Percentiles rank a stretch among this genome's conserved stretches.
phyloP scores from a whole-genome alignment of 92 coral and sea anemone genomes.

The Phenganax subtilis region DNA sequence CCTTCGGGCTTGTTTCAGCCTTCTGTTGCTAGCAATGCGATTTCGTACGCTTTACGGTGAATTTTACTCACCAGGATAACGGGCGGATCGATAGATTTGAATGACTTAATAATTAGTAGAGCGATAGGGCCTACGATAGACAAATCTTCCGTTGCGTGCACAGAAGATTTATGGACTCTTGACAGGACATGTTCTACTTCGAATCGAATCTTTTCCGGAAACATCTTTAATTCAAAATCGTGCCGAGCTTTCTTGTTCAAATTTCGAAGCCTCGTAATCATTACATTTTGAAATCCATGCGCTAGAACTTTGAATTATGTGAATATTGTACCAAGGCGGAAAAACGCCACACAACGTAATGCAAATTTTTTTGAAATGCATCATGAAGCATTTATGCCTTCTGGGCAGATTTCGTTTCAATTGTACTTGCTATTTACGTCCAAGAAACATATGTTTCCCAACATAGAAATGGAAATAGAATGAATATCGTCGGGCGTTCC shows the following conservation, averaged over 20 bases:
- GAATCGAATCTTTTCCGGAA: constrained; percentile 34
- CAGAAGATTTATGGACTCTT: constrained; percentile 41
- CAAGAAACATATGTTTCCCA: not conserved
- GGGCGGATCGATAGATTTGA: constrained; percentile 2
- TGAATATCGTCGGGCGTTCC: not conserved
- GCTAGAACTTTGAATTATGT: not conserved
- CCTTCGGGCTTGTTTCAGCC: constrained; percentile 19
- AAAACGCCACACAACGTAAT: not conserved
- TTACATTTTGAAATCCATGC: not conserved
- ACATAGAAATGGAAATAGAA: not conserved
- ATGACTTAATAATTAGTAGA: constrained; percentile 23
- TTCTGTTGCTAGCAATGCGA: constrained; percentile 3
- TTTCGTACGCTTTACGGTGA: not conserved
- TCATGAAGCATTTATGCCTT: constrained; percentile 5
- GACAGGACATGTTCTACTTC: constrained; percentile 35
- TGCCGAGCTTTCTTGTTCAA: constrained; percentile 4
- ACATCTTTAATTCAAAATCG: not conserved
- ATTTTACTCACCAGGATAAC: not conserved
- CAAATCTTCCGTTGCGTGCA: constrained; percentile 40
- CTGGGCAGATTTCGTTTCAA: constrained; percentile 3
- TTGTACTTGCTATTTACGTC: constrained; percentile 4
- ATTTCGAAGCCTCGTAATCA: not conserved
- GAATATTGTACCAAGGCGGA: not conserved
- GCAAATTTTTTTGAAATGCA: not conserved
- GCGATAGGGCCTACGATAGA: constrained; percentile 21